phyloP scores from a whole-genome alignment of 2,888 invertebrate species.

The Polymixis lichenea region DNA sequence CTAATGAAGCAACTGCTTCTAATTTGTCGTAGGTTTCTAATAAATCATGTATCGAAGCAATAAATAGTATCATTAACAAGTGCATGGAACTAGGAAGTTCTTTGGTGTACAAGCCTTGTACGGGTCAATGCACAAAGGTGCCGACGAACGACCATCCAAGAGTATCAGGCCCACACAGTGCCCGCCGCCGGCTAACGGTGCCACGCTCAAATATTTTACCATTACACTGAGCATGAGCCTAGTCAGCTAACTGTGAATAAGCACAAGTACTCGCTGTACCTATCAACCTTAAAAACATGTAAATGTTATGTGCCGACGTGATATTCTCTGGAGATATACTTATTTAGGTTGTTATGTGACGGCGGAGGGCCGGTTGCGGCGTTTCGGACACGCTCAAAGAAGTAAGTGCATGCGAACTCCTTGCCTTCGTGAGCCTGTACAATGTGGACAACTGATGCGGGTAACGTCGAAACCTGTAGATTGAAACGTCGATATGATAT shows the following conservation, averaged over 20 bases:
- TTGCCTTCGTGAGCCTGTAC: conserved; percentile 62
- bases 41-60: conserved; percentile 40
- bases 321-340: conserved; percentile 53
- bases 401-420: conserved; percentile 58
- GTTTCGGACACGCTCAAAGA: conserved; percentile 64
- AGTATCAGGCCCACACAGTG: conserved; percentile 71
- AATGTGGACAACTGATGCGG: conserved; percentile 69
- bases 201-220: conserved; percentile 82
- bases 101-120: conserved; percentile 81
- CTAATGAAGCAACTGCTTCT: conserved; percentile 22
- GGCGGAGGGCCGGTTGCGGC: conserved; percentile 63
- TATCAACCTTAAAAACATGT: conserved; percentile 56
- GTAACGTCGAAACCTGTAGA: conserved; percentile 68
- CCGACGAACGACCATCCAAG: conserved; percentile 79
- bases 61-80: conserved; percentile 76
- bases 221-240: conserved; percentile 64
- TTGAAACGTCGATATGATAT: conserved; percentile 72
- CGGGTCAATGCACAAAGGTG: conserved; percentile 88
- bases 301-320: conserved; percentile 52
- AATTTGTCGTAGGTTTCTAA: conserved; percentile 29
- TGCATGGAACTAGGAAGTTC: conserved; percentile 77
- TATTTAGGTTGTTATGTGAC: conserved; percentile 61
- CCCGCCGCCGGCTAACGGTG: conserved; percentile 79
- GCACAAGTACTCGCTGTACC: conserved; percentile 55
- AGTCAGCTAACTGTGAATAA: conserved; percentile 67